These are phyloP conservation scores for Acrocyrtus sp. DNA, from an alignment of 2,888 invertebrate species.

Conservation along the genomic window DNA sequence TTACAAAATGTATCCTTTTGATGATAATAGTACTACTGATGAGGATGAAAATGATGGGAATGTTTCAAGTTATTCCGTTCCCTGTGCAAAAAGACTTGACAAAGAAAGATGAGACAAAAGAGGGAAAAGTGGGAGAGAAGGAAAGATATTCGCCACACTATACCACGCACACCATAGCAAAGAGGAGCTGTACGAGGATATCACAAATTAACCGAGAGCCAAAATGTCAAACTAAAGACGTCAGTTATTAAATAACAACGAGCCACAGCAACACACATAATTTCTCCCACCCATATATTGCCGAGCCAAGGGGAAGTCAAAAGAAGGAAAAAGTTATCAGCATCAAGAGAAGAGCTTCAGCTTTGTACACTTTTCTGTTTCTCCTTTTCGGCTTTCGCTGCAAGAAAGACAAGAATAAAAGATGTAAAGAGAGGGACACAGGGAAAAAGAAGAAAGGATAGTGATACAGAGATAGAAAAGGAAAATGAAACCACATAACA, in stretches of 20 bases:
- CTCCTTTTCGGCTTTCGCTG: too few relatives aligned
- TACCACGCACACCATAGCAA: too few relatives aligned
- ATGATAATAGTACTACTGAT: too few relatives aligned
- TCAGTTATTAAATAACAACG: constrained; percentile 52
- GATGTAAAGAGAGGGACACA: too few relatives aligned
- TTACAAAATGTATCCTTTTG: too few relatives aligned
- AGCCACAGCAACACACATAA: not conserved
- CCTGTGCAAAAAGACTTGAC: constrained; percentile 41
- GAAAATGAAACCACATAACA: too few relatives aligned
- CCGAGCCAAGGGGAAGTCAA: constrained; percentile 1
- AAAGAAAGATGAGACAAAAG: constrained; percentile 49
- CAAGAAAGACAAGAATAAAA: too few relatives aligned
- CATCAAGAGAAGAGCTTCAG: not conserved
- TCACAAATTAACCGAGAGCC: constrained; percentile 56
- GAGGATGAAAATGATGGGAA: too few relatives aligned
- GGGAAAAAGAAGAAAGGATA: too few relatives aligned
- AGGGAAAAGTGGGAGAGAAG: constrained; percentile 41
- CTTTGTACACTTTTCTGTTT: too few relatives aligned
- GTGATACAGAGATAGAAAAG: too few relatives aligned
- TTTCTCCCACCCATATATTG: not conserved
- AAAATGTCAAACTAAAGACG: constrained; percentile 56
- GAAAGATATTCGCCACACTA: constrained; percentile 48
- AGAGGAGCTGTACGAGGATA: constrained; percentile 51
- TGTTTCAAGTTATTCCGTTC: too few relatives aligned
- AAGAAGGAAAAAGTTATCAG: constrained; percentile 20